Base-by-base conservation (phyloP, 1,140 invertebrate species). In the Psix sp. region DNA sequence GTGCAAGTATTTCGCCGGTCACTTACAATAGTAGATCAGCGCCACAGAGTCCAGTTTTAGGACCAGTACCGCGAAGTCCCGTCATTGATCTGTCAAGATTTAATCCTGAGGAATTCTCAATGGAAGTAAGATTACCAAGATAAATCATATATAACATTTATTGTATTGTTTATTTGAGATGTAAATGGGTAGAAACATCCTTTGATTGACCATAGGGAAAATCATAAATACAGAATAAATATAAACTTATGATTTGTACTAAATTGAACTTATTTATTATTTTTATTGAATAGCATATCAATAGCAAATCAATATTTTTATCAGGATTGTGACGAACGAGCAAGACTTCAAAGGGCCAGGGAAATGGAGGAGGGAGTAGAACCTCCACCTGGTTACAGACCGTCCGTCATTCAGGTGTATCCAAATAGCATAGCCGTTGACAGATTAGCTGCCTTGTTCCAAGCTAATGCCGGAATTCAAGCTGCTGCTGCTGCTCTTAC, bases 321-420 rank as follows among this genome's bases (percentile, higher is more conserved):
- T 9, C 43, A 88, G 83, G 93, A 94, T 83, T 91, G 91, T 77
- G 93, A 94, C 82, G 92, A 93, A 83, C 86, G 89, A 51, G 91
- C 92, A 13, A 88, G 92, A 48, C 83, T 90, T 38, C 91, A 93
- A 78, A 84, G 93, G 71, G 92, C 92, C 1, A 86, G 90, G 57
- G 93, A 94, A 87, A 94, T 94, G 83, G 91, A 91, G 63, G 91
- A 93, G 82, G 93, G 93, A 0, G 90, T 94, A 0, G 93, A 94
- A 24, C 88, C 91, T 15, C 90, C 91, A 5, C 89, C 90, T 4
- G 90, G 89, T 62, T 91, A 90, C 67, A 83, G 87, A 54, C 89
- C 83, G 36, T 67, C 82, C 5, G 76, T 81, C 16, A 85, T 87
- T 82, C 79, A 89, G 84, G 86, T 91, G 2, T 89, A 89, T 74